Evolutionary conservation across 2,113 vertebrate species (phyloP), one percentile per base, ranked within the genome.

Genomic region (Cochlearius cochlearius): DNA sequence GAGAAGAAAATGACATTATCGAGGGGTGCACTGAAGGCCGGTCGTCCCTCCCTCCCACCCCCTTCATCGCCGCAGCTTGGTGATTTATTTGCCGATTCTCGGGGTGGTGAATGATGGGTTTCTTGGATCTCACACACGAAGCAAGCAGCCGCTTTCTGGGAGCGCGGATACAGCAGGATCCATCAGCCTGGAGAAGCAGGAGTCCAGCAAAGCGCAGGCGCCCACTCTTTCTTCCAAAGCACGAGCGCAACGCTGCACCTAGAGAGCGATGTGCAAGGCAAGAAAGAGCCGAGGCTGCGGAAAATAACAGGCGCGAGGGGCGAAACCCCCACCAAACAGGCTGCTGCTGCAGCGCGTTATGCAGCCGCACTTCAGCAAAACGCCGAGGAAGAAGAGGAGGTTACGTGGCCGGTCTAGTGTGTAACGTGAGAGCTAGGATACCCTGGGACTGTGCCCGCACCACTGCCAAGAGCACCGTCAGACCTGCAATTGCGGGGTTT

Each of bases 1-100:
- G 12, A 50, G 73, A 39, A 43, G 36, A 56, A 72, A 25, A 2
- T 0, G 21, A 30, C 49, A 34, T 13, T n/a, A 39, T 8, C 25
- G 30, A 43, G 87, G 9, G 73, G 68, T 2, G 64, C 73, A 84
- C 43, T 2, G 29, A 23, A n/a, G 47, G 60, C 41, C 62, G 18
- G 14, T 56, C 29, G 63, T 56, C 50, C 53, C 34, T 63, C 64
- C 75, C 74, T 78, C 80, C 87, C 68, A 58, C 41, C 27, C 75
- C 36, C 6, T 39, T 76, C 75, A 53, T 13, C 0, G 0, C 58
- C 0, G 0, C n/a, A 50, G 69, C 47, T 52, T 39, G n/a, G n/a
- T n/a, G 30, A 47, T 75, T 72, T 79, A 69, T 53, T 76, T 92
- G 86, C 72, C 12, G 32, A 39, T 41, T 83, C 52, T 47, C 79